phyloP scores from a whole-genome alignment of 2,888 invertebrate species.

The Creontiades dilutus region DNA sequence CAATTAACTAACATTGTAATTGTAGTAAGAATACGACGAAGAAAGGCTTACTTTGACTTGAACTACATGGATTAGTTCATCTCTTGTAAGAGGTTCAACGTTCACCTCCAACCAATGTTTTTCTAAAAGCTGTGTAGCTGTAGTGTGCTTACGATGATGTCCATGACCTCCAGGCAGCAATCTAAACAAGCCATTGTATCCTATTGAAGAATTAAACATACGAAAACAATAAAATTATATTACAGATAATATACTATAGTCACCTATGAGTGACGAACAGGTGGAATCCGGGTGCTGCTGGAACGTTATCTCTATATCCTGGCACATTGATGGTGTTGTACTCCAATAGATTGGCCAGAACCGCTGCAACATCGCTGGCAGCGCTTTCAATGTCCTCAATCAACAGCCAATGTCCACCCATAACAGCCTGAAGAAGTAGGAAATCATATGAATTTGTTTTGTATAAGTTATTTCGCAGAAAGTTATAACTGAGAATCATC shows the following conservation, averaged over 20 bases:
- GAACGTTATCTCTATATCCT: constrained; percentile 90
- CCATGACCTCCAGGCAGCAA: constrained; percentile 82
- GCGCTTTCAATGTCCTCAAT: constrained; percentile 97
- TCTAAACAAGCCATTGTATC: constrained; percentile 78
- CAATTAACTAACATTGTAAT: no score
- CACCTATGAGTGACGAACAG: constrained; percentile 94
- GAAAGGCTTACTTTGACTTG: constrained; percentile 78
- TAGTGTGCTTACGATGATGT: constrained; percentile 82
- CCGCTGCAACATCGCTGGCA: constrained; percentile 93
- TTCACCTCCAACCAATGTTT: constrained; percentile 91
- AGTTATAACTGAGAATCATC: no score
- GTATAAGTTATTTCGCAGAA: no score
- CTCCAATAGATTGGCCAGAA: constrained; percentile 91
- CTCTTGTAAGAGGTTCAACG: constrained; percentile 87
- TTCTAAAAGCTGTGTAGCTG: constrained; percentile 85
- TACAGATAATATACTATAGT: neutral
- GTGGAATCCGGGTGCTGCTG: constrained; percentile 91
- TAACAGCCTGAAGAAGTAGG: constrained; percentile 83
- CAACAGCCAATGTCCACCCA: constrained; percentile 93
- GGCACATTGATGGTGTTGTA: constrained; percentile 90
- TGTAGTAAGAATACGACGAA: neutral
- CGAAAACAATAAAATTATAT: constrained; percentile 76
- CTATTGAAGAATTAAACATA: constrained; percentile 56
- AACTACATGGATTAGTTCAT: constrained; percentile 87
- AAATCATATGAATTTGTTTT: neutral